A percentile compares a stretch with the other conserved stretches of the same genome.
phyloP scores from a whole-genome alignment of 23 tunicate genomes.

The Trididemnum miniatum region DNA sequence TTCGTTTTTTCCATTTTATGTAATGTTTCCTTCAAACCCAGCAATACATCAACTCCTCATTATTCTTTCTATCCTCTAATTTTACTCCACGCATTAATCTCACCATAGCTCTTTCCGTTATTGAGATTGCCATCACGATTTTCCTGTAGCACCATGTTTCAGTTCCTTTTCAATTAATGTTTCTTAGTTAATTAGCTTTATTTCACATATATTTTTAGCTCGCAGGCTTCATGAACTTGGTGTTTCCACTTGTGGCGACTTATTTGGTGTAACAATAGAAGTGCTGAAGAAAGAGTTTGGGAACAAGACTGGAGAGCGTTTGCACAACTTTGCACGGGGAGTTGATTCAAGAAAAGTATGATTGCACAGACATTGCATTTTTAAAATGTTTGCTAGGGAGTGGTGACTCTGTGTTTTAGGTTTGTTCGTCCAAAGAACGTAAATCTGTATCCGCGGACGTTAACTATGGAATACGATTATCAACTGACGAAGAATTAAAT shows the following conservation, averaged over 20 bases:
- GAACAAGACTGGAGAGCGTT: constrained; percentile 64
- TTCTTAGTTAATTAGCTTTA: too few species aligned
- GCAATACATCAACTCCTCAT: too few species aligned
- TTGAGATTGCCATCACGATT: too few species aligned
- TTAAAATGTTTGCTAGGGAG: neutral
- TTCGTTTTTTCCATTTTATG: too few species aligned
- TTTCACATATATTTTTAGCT: constrained; percentile 30
- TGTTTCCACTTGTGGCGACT: constrained; percentile 53
- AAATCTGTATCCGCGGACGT: constrained; percentile 91
- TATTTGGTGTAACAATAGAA: constrained; percentile 37
- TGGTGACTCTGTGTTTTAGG: constrained; percentile 27
- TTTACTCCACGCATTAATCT: too few species aligned
- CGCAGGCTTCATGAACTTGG: constrained; percentile 59
- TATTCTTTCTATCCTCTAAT: too few species aligned
- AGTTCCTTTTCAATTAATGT: too few species aligned
- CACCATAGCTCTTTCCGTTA: too few species aligned
- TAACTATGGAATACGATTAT: constrained; percentile 86
- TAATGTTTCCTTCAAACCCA: too few species aligned
- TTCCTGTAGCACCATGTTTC: too few species aligned
- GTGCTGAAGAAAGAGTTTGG: constrained; percentile 81
- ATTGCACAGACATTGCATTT: too few species aligned
- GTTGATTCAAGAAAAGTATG: constrained; percentile 76
- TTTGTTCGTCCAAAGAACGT: constrained; percentile 66
- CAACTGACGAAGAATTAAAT: constrained; percentile 50
- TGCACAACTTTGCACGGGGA: constrained; percentile 69